A percentile compares a stretch with the other conserved stretches of the same genome.
These are phyloP conservation scores for Muscidifurax raptorellus DNA, from an alignment of 1,140 invertebrate species.

Conservation along the genomic window DNA sequence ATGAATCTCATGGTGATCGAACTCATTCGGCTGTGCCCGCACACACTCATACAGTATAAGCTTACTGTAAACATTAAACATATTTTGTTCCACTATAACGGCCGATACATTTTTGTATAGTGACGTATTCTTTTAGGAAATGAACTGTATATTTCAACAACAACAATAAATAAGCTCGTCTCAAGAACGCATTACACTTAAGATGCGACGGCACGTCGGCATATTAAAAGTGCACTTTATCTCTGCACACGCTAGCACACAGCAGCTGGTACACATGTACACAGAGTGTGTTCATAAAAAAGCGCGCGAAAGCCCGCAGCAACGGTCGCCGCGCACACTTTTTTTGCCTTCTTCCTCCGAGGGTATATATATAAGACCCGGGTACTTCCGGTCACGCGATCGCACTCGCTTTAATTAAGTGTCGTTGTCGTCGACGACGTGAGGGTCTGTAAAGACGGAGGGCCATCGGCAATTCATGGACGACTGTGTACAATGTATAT, in stretches of 20 bases:
- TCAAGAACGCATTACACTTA: not conserved
- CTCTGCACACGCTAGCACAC: no score
- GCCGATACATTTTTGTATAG: no score
- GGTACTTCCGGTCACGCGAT: conserved; percentile 58
- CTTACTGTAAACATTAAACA: no score
- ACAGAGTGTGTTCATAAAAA: not conserved
- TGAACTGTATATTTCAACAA: no score
- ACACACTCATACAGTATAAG: no score
- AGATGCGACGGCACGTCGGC: not conserved
- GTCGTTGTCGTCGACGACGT: not conserved
- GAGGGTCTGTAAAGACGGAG: not conserved
- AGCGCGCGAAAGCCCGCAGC: not conserved
- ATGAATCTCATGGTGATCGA: no score
- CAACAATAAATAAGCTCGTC: not conserved
- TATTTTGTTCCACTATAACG: no score
- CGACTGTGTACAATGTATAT: not conserved
- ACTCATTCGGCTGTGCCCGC: no score
- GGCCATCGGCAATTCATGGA: not conserved
- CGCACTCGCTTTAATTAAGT: conserved; percentile 52
- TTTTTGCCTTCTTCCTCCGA: not conserved
- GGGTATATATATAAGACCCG: no score
- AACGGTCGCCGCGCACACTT: not conserved
- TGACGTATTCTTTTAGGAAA: no score
- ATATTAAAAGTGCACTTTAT: conserved; percentile 12
- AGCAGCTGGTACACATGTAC: not conserved